Percentiles rank a stretch among this genome's conserved stretches.
These are phyloP conservation scores for Planococcus citri DNA, from an alignment of 1,140 invertebrate species.

Conservation along the genomic window DNA sequence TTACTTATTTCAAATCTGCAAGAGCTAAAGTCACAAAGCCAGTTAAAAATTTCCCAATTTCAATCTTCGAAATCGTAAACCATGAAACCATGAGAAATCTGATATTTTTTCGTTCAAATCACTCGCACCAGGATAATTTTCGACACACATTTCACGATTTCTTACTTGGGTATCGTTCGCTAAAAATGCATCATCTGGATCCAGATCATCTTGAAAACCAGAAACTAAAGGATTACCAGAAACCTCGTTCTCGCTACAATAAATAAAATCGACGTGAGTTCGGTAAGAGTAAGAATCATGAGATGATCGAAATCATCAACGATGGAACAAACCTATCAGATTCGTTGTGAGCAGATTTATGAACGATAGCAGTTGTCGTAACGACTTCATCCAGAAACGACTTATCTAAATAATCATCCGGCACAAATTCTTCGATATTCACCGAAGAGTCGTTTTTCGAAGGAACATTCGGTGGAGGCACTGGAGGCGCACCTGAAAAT, in stretches of 20 bases:
- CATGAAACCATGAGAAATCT: too few relatives aligned
- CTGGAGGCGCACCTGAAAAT: neutral
- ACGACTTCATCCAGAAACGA: slow-evolving; percentile 65
- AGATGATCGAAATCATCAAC: neutral
- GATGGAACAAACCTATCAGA: slow-evolving; percentile 44
- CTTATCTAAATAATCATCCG: slow-evolving; percentile 62
- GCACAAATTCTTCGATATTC: slow-evolving; percentile 75
- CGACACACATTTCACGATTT: too few relatives aligned
- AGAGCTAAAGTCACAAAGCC: too few relatives aligned
- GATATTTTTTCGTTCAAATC: too few relatives aligned
- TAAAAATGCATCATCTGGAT: slow-evolving; percentile 43
- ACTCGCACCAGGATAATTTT: too few relatives aligned
- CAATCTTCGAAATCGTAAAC: too few relatives aligned
- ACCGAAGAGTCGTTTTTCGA: slow-evolving; percentile 24
- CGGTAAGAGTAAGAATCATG: neutral
- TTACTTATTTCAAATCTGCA: too few relatives aligned
- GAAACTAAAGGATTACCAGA: slow-evolving; percentile 71
- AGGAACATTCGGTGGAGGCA: neutral
- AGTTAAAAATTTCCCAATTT: too few relatives aligned
- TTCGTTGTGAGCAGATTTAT: slow-evolving; percentile 32
- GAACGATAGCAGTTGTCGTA: slow-evolving; percentile 35
- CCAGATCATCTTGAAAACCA: slow-evolving; percentile 74
- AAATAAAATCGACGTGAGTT: slow-evolving; percentile 26
- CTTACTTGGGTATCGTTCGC: neutral
- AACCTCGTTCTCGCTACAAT: slow-evolving; percentile 54